Conservation (phyloP, 2,797 vertebrate species). For the Rhinella marina region DNA sequence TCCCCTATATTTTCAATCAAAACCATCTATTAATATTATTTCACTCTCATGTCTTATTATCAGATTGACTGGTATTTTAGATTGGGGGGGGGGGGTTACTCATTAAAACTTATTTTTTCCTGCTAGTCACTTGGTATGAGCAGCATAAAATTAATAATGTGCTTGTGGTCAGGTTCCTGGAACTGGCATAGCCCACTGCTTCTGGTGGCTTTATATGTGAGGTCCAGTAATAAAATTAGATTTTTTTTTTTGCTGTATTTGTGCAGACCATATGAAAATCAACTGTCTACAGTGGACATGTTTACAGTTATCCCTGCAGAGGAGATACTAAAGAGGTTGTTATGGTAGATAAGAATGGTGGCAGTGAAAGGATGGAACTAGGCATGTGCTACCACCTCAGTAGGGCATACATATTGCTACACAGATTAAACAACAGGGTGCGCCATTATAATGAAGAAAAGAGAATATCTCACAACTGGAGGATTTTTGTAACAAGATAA, state of each 20-base stretch:
- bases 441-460: too few species aligned
- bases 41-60: constrained; percentile 24
- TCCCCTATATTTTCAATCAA: background rate
- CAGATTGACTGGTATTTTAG: constrained; percentile 9
- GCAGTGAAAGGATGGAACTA: too few species aligned
- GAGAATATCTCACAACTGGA: too few species aligned
- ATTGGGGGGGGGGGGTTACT: background rate
- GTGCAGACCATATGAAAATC: background rate
- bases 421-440: too few species aligned
- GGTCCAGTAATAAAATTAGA: background rate
- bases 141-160: constrained; percentile 5
- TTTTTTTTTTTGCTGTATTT: background rate
- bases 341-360: too few species aligned
- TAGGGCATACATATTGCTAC: too few species aligned
- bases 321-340: background rate
- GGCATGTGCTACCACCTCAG: too few species aligned
- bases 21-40: constrained; percentile 28
- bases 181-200: background rate
- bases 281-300: background rate
- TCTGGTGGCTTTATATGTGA: background rate
- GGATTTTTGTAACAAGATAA: too few species aligned
- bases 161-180: constrained; percentile 14
- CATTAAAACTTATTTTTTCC: constrained; percentile 27
- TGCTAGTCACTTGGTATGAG: constrained; percentile 1
- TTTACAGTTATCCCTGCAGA: background rate